Evolutionary conservation across 2,888 invertebrate species (phyloP).

Genomic region (Drosophila recens): DNA sequence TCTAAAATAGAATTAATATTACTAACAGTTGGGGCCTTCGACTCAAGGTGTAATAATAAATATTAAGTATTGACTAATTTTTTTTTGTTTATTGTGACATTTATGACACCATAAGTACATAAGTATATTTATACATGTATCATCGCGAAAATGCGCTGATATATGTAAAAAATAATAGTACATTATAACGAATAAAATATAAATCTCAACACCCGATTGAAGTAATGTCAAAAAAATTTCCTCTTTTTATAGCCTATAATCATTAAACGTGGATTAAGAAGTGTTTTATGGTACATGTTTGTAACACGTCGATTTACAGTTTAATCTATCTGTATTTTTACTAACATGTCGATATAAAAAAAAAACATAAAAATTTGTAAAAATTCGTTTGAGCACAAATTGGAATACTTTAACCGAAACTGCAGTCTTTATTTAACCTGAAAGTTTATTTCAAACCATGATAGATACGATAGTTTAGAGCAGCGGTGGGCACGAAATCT

Average conservation of each 20-base stretch:
- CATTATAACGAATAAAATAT: neutral
- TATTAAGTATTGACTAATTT: neutral
- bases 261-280: neutral
- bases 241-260: neutral
- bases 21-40: neutral
- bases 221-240: neutral
- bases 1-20: neutral
- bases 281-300: neutral
- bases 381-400: neutral
- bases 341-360: neutral
- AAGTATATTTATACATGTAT: neutral
- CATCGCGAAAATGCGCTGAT: neutral
- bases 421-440: no score
- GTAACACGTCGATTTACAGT: no score
- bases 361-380: neutral
- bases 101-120: neutral
- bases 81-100: neutral
- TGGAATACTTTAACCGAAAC: neutral
- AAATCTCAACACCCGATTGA: neutral
- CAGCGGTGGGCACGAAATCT: no score
- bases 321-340: neutral
- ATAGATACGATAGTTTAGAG: neutral
- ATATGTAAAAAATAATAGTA: neutral
- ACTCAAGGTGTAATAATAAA: neutral
- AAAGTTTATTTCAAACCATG: neutral